Percentiles rank a stretch among this genome's conserved stretches.
These are phyloP conservation scores for Prunella himalayana DNA, from an alignment of 2,113 vertebrate species.

Conservation along the genomic window DNA sequence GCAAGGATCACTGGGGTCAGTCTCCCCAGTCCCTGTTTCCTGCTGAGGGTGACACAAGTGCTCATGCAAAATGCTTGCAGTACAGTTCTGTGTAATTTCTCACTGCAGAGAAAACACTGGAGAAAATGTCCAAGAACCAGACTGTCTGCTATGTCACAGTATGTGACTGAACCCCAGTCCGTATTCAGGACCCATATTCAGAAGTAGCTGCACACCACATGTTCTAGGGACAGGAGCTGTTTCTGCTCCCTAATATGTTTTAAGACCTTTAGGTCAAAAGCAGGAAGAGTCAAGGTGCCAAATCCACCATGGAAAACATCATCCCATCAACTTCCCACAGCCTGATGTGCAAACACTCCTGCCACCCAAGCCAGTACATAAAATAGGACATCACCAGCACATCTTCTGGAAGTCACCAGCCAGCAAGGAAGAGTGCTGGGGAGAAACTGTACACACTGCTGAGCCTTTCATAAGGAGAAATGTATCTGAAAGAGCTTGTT, in stretches of 20 bases:
- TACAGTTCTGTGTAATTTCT: neutral
- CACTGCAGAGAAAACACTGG: neutral
- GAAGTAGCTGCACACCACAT: accelerated
- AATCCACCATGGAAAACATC: neutral
- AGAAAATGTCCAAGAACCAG: neutral
- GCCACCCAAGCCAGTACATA: neutral
- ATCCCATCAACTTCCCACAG: neutral
- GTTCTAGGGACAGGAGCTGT: neutral
- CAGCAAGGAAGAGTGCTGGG: neutral
- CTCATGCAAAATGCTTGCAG: neutral
- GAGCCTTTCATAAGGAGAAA: neutral
- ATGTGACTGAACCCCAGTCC: neutral
- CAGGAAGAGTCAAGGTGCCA: neutral
- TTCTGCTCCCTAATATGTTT: neutral
- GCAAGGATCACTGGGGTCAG: neutral
- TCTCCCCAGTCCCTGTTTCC: neutral
- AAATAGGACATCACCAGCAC: neutral
- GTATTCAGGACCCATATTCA: neutral
- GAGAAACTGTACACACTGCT: neutral
- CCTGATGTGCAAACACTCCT: neutral
- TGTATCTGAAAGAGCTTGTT: neutral
- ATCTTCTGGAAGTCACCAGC: neutral
- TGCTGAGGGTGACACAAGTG: neutral
- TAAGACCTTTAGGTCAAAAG: neutral
- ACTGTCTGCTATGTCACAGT: neutral